Conservation (phyloP, 2,797 vertebrate species). For the Cephalopachus bancanus region DNA sequence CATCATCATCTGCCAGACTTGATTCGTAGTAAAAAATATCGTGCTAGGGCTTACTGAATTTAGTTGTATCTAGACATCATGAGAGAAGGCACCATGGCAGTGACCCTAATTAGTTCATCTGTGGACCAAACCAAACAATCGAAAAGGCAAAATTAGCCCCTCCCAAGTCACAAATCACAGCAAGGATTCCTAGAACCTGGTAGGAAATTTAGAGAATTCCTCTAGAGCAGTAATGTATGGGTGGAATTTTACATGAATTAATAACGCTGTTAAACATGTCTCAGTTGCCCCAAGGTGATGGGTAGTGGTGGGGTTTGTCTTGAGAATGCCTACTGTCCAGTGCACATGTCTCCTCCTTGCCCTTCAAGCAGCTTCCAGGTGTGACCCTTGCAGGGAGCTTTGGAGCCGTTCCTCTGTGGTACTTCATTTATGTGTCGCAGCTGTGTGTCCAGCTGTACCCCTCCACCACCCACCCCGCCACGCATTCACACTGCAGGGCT, state of each 20-base stretch:
- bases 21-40: neutral
- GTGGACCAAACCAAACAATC: conserved; percentile 10
- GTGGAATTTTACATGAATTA: neutral
- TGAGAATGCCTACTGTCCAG: neutral
- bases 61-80: neutral
- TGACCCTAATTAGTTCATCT: neutral
- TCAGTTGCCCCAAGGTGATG: neutral
- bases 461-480: neutral
- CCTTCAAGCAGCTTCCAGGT: neutral
- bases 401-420: neutral
- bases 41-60: neutral
- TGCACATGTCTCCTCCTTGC: neutral
- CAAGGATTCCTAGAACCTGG: neutral
- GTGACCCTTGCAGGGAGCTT: neutral
- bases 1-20: neutral
- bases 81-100: neutral
- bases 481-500: neutral
- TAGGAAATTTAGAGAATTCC: neutral
- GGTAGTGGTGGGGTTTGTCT: conserved; percentile 27
- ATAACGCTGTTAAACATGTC: neutral
- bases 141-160: neutral
- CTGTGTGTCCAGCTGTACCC: neutral
- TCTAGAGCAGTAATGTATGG: neutral
- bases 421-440: neutral
- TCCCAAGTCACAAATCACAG: neutral